A percentile compares a stretch with the other conserved stretches of the same genome.
Conservation (phyloP, 2,888 invertebrate genomes). For the Philereme transversata region DNA sequence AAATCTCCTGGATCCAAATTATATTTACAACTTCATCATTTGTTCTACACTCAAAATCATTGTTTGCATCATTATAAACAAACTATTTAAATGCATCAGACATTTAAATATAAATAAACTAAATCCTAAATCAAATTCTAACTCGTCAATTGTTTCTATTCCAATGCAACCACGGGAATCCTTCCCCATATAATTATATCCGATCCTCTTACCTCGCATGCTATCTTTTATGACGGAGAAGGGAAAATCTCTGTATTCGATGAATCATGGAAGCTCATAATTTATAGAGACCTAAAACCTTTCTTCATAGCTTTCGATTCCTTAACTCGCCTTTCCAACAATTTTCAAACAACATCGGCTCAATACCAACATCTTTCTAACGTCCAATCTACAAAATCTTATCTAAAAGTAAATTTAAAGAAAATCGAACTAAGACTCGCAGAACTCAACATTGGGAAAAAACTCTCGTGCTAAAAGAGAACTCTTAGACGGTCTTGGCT, state of each 20-base stretch:
- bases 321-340: constrained; percentile 23
- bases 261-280: constrained; percentile 39
- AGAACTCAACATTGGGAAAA: constrained; percentile 35
- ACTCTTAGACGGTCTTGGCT: constrained; percentile 42
- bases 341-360: constrained; percentile 25
- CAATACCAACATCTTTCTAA: constrained; percentile 27
- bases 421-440: constrained; percentile 36
- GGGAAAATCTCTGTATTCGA: constrained; percentile 29
- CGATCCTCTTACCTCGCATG: constrained; percentile 31
- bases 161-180: constrained; percentile 15
- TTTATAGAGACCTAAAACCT: constrained; percentile 37
- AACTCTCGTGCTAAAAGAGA: constrained; percentile 40
- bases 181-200: constrained; percentile 14
- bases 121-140: background rate
- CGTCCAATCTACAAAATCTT: constrained; percentile 31
- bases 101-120: constrained; percentile 5
- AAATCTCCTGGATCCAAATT: background rate
- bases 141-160: constrained; percentile 30
- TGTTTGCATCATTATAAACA: too few relatives aligned
- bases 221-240: constrained; percentile 34
- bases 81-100: too few relatives aligned
- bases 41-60: too few relatives aligned
- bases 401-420: constrained; percentile 33
- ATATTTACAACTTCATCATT: too few relatives aligned
- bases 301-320: constrained; percentile 39